Base-by-base conservation (phyloP, 2,113 vertebrate species). In the Eulemur macaco region DNA sequence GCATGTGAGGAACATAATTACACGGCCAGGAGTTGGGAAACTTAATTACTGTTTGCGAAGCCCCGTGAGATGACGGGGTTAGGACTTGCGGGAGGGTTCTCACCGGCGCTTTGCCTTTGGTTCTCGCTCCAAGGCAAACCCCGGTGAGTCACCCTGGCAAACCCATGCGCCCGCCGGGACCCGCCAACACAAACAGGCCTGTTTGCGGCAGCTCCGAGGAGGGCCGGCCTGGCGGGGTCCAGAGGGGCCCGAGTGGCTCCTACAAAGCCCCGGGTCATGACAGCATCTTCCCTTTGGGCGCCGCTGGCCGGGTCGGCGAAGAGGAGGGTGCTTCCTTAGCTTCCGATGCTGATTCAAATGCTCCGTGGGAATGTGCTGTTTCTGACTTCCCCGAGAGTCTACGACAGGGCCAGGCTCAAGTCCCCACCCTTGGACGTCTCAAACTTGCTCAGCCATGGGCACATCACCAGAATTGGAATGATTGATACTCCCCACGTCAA, bases 1-100 rank as follows among this genome's bases (percentile, higher is more conserved):
- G 42, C 0, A 2, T 76, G 89, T 96, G 95, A 56, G 86, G 64
- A 54, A 58, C 4, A 3, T 95, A 71, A 94, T 93, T 97, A 68
- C 34, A 52, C 4, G 23, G 3, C 17, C 8, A 0, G 89, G 42
- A 56, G 50, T 0, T 15, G 74, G 50, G 73, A 21, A 8, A 83
- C 68, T 4, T 89, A 86, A 92, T 92, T 21, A 63, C 73, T 20
- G 20, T 8, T 11, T 74, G 83, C 3, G 37, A 45, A 54, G 74
- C 45, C 45, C 23, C 2, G 0, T 8, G 23, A 66, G 54, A 10
- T 1, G 34, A n/a, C 76, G 20, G 47, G 76, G n/a, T 39, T 14
- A 45, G 6, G 6, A 15, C 18, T 5, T 1, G 6, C 2, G 50
- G 60, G 4, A 0, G 21, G 37, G 27, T 31, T 47, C 47, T 29